Conservation (phyloP, 2,797 vertebrate genomes). For the Rhinichthys osculus region DNA sequence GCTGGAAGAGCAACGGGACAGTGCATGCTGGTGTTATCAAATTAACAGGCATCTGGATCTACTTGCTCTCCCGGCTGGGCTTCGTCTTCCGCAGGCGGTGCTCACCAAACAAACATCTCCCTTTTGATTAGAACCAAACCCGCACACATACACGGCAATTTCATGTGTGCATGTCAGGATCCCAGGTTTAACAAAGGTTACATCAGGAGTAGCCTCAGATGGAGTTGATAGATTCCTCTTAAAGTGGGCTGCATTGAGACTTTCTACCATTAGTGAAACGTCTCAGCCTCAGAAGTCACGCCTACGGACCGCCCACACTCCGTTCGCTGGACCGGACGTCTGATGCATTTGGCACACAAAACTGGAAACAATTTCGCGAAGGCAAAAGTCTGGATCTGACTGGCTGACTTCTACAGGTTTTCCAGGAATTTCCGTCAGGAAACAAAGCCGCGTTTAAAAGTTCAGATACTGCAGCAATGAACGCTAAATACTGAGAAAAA, state of each 20-base stretch:
- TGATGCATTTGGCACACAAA: background rate
- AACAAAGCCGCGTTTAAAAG: background rate
- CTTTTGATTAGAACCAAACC: constrained; percentile 74
- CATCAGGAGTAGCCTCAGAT: constrained; percentile 16
- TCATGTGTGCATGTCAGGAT: constrained; percentile 67
- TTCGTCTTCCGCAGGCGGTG: constrained; percentile 71
- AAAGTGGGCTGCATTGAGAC: background rate
- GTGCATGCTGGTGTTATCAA: constrained; percentile 69
- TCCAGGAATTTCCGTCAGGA: background rate
- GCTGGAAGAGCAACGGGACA: constrained; percentile 53
- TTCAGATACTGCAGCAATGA: background rate
- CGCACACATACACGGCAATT: constrained; percentile 64
- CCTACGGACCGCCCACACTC: background rate
- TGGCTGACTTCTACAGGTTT: background rate
- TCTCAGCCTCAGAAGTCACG: background rate
- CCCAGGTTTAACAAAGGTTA: constrained; percentile 69
- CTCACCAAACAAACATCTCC: constrained; percentile 73
- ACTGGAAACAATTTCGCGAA: background rate
- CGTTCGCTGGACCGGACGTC: background rate
- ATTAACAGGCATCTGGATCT: constrained; percentile 77
- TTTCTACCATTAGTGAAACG: background rate
- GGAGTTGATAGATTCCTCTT: background rate
- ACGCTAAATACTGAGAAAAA: no score
- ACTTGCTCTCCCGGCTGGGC: constrained; percentile 70
- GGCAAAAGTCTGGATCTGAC: background rate